Conservation (phyloP, 35 echinoderm and acorn worm genomes). For the Acanthaster planci region DNA sequence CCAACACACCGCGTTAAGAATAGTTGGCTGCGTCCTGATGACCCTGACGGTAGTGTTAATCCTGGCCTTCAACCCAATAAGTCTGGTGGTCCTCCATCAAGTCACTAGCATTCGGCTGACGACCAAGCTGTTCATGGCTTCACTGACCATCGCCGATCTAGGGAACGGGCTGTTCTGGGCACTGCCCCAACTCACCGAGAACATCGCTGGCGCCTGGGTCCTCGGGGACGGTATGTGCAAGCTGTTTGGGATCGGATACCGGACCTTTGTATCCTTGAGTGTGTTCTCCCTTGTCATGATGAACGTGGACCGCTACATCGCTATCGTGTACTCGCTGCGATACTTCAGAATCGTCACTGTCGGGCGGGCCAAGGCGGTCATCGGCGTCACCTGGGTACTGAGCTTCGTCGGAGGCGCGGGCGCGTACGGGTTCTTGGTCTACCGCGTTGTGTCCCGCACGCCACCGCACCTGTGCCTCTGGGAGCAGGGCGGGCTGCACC, state of each 20-base stretch:
- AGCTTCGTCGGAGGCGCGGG: background rate
- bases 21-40: background rate
- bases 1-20: no score
- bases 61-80: background rate
- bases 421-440: background rate
- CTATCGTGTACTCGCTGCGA: background rate
- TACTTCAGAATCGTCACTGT: background rate
- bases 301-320: constrained; percentile 2
- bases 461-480: background rate
- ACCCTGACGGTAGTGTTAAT: background rate
- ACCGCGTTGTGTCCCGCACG: no score
- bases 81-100: background rate
- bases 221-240: background rate
- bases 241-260: background rate
- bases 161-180: background rate
- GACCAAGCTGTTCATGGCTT: background rate
- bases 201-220: background rate
- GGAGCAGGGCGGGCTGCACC: background rate
- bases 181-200: background rate
- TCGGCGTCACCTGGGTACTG: background rate
- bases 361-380: background rate
- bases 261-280: background rate
- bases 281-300: background rate
- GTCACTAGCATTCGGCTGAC: background rate
- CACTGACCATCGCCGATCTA: background rate